Base-by-base conservation (phyloP, 1,140 invertebrate species). In the Arctopsyche grandis region DNA sequence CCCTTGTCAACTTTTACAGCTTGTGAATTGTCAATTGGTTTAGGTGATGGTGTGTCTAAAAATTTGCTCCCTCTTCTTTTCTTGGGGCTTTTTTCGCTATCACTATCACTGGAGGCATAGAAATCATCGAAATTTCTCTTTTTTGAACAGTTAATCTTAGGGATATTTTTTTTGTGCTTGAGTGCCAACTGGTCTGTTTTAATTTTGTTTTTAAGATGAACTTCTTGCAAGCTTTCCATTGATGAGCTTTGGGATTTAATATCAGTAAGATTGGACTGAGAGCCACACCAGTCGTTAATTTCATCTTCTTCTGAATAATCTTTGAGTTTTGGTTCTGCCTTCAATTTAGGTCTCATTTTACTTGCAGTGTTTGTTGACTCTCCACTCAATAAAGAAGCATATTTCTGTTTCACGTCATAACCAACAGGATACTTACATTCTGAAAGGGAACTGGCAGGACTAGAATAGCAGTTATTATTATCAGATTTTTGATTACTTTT, bases 311-410 rank as follows among this genome's bases (percentile, higher is more conserved):
- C 88, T 5, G 87, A 87, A 78, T 86, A 90, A 5, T 86, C 86
- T 84, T 92, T 93, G 7, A 92, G 82, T 70, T 91, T 93, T 0
- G 89, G 90, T 84, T 93, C 92, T 0, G 92, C 92, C 84, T 93
- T 93, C 1, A 92, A 83, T 84, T 93, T 93, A 0, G 92, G 92
- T 79, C 92, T 90, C 10, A 92, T 89, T 86, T 92, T 93, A 69
- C 88, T 88, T 78, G 38, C 80, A 38, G 74, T 69, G 80, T 87
- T 89, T 0, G 83, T n/a, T 5, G 16, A 16, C 10, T 88, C 86
- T 24, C 88, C 87, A 70, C 48, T 79, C 14, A 82, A 38, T 5
- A 82, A 44, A n/a, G 79, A 80, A 12, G 81, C 79, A 73, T 82
- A 82, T 58, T 82, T 82, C 66, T 82, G 75, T 63, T 80, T 82